Percentiles rank a stretch among this genome's conserved stretches.
Evolutionary conservation across 1,140 invertebrate species (phyloP).

Genomic region (Thaumetopoea pityocampa): DNA sequence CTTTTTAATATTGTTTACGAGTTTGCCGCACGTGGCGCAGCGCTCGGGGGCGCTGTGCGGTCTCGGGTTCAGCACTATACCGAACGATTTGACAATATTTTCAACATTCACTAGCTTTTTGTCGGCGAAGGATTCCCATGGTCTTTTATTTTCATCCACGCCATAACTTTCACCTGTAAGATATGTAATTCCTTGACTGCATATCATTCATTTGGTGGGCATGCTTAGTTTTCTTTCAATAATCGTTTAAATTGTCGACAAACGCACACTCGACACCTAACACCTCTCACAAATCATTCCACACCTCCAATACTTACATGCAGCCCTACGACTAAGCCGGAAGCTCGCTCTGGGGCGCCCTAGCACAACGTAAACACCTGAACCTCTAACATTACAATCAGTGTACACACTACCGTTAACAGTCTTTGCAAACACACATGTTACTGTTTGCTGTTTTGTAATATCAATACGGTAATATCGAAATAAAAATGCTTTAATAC

Average conservation of each 20-base stretch:
- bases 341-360: neutral
- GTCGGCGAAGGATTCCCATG: conserved; percentile 45
- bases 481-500: conserved; percentile 3
- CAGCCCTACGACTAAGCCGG: conserved; percentile 6
- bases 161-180: conserved; percentile 68
- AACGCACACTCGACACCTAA: conserved; percentile 10
- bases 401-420: conserved; percentile 1
- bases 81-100: conserved; percentile 54
- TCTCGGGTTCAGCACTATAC: conserved; percentile 47
- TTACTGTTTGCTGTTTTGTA: conserved; percentile 1
- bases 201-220: conserved; percentile 15
- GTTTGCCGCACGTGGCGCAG: conserved; percentile 82
- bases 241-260: conserved; percentile 11
- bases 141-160: conserved; percentile 63
- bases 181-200: conserved; percentile 42
- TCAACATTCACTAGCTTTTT: conserved; percentile 55
- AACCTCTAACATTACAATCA: neutral
- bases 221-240: conserved; percentile 28
- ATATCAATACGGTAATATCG: neutral
- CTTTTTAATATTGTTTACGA: conserved; percentile 84
- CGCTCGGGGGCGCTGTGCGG: conserved; percentile 56
- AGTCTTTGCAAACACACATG: neutral
- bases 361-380: neutral
- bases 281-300: conserved; percentile 11
- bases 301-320: conserved; percentile 18